phyloP scores from a whole-genome alignment of 2,113 vertebrate genomes.

The Siphamia tubifer region DNA sequence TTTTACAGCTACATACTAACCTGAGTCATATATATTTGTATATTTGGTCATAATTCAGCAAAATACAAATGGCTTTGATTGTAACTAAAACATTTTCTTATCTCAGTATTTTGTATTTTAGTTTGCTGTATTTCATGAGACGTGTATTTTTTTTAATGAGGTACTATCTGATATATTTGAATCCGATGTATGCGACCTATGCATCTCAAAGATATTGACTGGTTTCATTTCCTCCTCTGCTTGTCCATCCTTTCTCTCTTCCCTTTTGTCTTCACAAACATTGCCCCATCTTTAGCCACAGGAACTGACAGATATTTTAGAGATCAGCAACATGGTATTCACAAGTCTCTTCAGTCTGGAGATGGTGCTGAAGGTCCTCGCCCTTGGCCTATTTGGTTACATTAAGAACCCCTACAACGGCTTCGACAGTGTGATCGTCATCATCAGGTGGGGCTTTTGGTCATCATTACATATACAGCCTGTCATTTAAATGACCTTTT shows the following conservation, averaged over 20 bases:
- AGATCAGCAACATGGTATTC: constrained; percentile 99
- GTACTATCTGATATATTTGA: no score
- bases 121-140: no score
- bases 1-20: no score
- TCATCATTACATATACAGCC: not conserved
- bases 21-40: no score
- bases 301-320: constrained; percentile 92
- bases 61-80: no score
- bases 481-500: not conserved
- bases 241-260: constrained; percentile 9
- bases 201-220: constrained; percentile 7
- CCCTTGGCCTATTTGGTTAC: constrained; percentile 91
- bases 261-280: constrained; percentile 15
- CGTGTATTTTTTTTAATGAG: no score
- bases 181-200: no score
- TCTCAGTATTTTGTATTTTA: no score
- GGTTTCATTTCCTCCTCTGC: constrained; percentile 21
- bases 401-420: constrained; percentile 97
- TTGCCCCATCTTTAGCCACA: constrained; percentile 81
- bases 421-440: constrained; percentile 93
- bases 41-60: no score
- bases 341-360: constrained; percentile 97
- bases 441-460: constrained; percentile 88
- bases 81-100: no score
- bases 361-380: constrained; percentile 94